Base-by-base conservation (phyloP, 1,140 invertebrate genomes). In the Drosophila tristis region DNA sequence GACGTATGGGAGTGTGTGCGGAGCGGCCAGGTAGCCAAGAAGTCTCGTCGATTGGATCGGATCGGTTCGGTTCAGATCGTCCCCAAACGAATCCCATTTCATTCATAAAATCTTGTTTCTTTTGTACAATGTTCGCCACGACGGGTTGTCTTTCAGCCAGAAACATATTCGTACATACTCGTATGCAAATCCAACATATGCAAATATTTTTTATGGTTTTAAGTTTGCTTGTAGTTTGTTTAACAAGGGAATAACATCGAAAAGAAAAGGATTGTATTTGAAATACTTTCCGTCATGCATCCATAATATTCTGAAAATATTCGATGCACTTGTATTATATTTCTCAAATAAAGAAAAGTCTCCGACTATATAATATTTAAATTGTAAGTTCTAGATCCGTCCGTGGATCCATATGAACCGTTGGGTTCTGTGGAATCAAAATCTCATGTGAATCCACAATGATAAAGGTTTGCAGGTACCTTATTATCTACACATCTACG, bases 1-100 rank as follows among this genome's bases (percentile, higher is more conserved):
- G 80, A 89, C 80, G 82, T 39, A 39, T 39, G 31, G 9, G 31
- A 35, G 31, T 35, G 31, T 82, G 70, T 79, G 80, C 68, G 80
- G 50, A 49, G 55, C 44, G 53, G 53, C 66, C 71, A 74, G 58
- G 71, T 61, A 73, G 65, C 58, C 47, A 68, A 25, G 29, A 35
- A 56, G 57, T 72, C 53, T 66, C 49, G 15, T 49, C 45, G 45
- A 61, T 54, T 35, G 59, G 13, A 53, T 20, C 31, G 58, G 13
- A 67, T 42, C 43, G 23, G 31, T 11, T 58, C 56, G 47, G 59
- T 20, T 20, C 20, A 20, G 20, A 61, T 44, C 60, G 60, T 68
- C 55, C 25, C 62, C 66, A 39, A 63, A 43, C n/a, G 43, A 50
- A 60, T 76, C 31, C 56, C 39, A 43, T 23, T 77, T 77, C 74